Evolutionary conservation across 2,888 invertebrate genomes (phyloP).

Genomic region (Didymodactylos carnosus): DNA sequence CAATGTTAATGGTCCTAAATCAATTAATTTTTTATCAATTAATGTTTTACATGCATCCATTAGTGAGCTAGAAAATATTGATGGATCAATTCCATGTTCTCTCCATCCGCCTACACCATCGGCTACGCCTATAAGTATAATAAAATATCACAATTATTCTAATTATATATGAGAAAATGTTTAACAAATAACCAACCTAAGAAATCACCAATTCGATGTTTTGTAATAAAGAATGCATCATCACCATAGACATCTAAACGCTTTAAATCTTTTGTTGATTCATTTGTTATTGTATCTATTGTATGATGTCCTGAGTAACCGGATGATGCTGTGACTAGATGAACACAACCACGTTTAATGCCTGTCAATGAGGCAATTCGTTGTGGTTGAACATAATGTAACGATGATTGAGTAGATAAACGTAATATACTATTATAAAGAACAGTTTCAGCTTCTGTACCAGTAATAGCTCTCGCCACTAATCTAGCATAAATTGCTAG

Average conservation of each 20-base stretch:
- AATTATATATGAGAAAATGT: background rate
- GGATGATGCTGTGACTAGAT: conserved; percentile 5
- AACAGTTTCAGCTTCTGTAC: background rate
- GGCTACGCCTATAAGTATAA: conserved; percentile 59
- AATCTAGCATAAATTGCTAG: background rate
- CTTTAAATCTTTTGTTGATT: background rate
- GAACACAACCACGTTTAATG: background rate
- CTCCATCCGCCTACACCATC: conserved; percentile 98
- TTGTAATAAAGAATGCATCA: conserved; percentile 13
- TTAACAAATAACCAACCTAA: background rate
- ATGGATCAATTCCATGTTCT: conserved; percentile 87
- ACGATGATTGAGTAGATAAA: background rate
- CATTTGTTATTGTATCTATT: background rate
- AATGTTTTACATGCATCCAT: conserved; percentile 84
- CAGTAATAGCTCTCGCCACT: background rate
- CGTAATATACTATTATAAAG: background rate
- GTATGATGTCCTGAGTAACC: background rate
- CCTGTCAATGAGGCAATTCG: background rate
- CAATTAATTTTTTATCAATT: conserved; percentile 44
- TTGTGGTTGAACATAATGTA: background rate
- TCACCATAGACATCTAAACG: conserved; percentile 5
- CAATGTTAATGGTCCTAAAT: conserved; percentile 50
- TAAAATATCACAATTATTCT: conserved; percentile 28
- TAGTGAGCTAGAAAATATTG: conserved; percentile 73
- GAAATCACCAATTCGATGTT: background rate